phyloP scores from a whole-genome alignment of 2,797 vertebrate species.

The Cryptoblepharus egeriae region DNA sequence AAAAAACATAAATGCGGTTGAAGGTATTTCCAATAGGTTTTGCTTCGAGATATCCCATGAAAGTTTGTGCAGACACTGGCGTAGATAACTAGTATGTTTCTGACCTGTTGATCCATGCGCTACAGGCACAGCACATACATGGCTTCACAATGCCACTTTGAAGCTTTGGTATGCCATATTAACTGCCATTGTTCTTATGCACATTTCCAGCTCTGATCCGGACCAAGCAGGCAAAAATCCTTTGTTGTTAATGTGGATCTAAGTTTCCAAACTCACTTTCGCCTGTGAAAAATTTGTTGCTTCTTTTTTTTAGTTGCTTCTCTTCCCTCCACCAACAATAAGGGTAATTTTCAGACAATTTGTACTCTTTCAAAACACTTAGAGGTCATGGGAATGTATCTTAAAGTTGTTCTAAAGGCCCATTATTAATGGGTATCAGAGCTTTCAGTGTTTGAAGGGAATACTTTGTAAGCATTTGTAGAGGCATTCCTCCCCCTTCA shows the following conservation, averaged over 20 bases:
- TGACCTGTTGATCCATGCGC: background rate
- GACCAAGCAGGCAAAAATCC: background rate
- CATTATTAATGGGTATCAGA: constrained; percentile 53
- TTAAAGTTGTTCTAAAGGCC: constrained; percentile 52
- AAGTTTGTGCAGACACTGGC: background rate
- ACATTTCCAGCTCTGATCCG: background rate
- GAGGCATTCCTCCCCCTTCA: constrained; percentile 42
- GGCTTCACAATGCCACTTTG: background rate
- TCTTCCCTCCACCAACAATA: background rate
- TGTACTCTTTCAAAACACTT: constrained; percentile 26
- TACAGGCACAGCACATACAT: background rate
- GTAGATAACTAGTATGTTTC: background rate
- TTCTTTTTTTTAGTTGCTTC: constrained; percentile 23
- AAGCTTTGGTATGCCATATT: background rate
- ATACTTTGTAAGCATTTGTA: constrained; percentile 57
- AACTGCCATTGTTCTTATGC: background rate
- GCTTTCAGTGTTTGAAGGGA: constrained; percentile 59
- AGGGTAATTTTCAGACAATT: constrained; percentile 52
- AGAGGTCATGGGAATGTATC: constrained; percentile 70
- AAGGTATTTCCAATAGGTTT: no score
- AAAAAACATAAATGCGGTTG: no score
- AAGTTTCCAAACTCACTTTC: constrained; percentile 14
- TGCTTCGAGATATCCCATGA: background rate
- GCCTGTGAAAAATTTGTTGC: background rate
- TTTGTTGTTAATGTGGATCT: background rate